These are phyloP conservation scores for Thymelicus lineola DNA, from an alignment of 2,888 invertebrate genomes.

Conservation along the genomic window DNA sequence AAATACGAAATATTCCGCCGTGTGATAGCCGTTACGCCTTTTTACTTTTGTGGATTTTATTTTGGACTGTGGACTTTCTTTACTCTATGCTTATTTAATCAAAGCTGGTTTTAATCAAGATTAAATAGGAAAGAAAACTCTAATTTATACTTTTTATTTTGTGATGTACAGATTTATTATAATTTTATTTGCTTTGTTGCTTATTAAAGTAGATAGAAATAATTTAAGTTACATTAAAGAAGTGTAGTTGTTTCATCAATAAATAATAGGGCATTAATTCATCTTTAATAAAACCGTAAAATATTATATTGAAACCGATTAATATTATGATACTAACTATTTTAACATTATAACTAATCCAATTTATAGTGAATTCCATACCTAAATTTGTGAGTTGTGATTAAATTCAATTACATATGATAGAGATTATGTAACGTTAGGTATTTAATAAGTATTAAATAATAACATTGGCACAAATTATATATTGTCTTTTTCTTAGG, in stretches of 20 bases:
- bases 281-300: too few species aligned
- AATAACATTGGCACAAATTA: slow-evolving; percentile 14
- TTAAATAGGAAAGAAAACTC: neutral
- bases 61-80: too few species aligned
- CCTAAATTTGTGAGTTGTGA: slow-evolving; percentile 3
- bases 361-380: neutral
- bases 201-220: neutral
- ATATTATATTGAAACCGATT: too few species aligned
- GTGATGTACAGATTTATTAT: neutral
- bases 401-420: neutral
- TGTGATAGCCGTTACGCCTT: neutral
- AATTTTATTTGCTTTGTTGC: too few species aligned
- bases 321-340: neutral
- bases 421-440: neutral
- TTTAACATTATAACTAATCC: neutral
- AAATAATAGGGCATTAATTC: too few species aligned
- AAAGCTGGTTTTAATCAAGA: too few species aligned
- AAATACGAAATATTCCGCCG: slow-evolving; percentile 44
- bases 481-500: slow-evolving; percentile 15
- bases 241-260: too few species aligned
- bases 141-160: neutral
- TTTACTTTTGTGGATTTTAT: neutral
- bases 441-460: neutral
- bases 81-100: too few species aligned
- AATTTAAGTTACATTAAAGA: neutral